Evolutionary conservation across 2,888 invertebrate genomes (phyloP).

Genomic region (Apantesis nais): DNA sequence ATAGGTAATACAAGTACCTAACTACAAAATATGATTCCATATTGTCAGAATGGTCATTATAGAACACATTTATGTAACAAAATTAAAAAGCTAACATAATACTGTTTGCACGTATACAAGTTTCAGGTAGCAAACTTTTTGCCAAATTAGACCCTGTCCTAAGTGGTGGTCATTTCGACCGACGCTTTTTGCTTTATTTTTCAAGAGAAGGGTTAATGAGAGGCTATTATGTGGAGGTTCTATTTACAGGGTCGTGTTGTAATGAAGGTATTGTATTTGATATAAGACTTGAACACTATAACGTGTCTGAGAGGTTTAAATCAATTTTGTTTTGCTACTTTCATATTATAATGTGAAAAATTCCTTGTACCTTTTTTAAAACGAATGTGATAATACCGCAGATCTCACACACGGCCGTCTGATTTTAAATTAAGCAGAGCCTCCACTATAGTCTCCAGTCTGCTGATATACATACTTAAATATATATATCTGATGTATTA

Average conservation of each 20-base stretch:
- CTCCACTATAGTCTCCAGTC: no score
- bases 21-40: neutral
- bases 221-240: slow-evolving; percentile 25
- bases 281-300: slow-evolving; percentile 12
- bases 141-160: slow-evolving; percentile 2
- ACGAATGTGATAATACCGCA: no score
- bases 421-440: no score
- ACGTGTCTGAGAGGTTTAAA: neutral
- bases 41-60: neutral
- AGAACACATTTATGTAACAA: neutral
- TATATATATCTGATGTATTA: no score
- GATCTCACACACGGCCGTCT: no score
- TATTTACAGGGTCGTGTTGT: slow-evolving; percentile 23
- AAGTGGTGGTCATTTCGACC: slow-evolving; percentile 24
- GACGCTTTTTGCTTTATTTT: slow-evolving; percentile 28
- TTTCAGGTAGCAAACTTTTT: slow-evolving; percentile 1
- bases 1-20: neutral
- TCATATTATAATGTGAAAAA: no score
- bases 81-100: neutral
- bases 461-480: no score
- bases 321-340: neutral
- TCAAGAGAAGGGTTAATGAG: slow-evolving; percentile 30
- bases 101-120: neutral
- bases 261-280: slow-evolving; percentile 22
- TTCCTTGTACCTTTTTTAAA: no score